Evolutionary conservation across 2,797 vertebrate genomes (phyloP).

Genomic region (Phrynocephalus vlangalii): DNA sequence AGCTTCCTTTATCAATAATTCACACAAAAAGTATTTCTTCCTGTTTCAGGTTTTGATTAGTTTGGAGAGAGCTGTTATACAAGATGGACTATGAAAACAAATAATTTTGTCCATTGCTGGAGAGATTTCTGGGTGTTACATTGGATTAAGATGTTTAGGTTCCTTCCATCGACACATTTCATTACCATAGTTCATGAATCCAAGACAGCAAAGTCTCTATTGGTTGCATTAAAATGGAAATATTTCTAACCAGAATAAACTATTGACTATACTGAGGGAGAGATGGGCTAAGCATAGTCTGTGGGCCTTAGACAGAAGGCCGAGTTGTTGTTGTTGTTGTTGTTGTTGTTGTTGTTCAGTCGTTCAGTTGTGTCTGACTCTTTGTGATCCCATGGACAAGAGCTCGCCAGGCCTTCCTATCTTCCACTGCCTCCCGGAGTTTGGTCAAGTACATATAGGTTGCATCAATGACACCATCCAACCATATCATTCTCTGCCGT

Average conservation of each 20-base stretch:
- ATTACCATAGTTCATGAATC: not conserved
- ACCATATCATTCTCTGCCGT: too few species aligned
- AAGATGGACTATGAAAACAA: not conserved
- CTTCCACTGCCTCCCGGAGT: too few species aligned
- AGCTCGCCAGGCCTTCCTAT: too few species aligned
- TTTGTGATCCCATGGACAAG: too few species aligned
- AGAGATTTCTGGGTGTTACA: not conserved
- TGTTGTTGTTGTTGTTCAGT: too few species aligned
- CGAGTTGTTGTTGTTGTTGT: too few species aligned
- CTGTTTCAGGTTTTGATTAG: conserved; percentile 30
- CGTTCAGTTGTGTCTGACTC: too few species aligned
- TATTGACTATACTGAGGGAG: not conserved
- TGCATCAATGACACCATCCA: too few species aligned
- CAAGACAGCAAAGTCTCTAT: not conserved
- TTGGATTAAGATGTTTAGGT: not conserved
- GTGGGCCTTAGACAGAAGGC: too few species aligned
- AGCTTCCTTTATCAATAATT: not conserved
- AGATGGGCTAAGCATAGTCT: accelerated
- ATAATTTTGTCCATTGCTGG: not conserved
- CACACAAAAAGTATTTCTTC: not conserved
- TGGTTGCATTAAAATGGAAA: not conserved
- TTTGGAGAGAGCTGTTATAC: not conserved
- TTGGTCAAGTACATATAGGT: too few species aligned
- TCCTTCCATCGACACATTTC: conserved; percentile 5
- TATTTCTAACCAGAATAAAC: accelerated